Evolutionary conservation across 2,113 vertebrate species (phyloP), one percentile per base, ranked within the genome.

Genomic region (Pitta sordida): DNA sequence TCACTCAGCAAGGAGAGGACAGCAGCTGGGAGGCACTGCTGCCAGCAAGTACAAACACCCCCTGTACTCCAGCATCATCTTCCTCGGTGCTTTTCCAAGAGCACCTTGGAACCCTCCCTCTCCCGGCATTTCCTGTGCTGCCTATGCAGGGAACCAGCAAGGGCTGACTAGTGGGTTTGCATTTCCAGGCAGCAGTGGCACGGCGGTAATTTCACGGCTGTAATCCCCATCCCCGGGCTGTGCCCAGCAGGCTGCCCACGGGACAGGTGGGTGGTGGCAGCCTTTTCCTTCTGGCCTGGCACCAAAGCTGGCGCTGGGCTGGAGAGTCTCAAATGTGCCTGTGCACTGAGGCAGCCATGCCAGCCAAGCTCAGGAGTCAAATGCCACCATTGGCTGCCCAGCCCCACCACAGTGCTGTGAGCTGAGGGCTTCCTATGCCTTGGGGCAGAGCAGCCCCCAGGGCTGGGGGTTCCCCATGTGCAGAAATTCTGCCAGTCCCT

Each of bases 31-130:
- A 9, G 11, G 13, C 2, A 20, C 30, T 36, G 34, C 80, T 69
- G 59, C 62, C 84, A 82, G 41, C 60, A 63, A 32, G 29, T 37
- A n/a, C 75, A 27, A 5, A 36, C 6, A 11, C 8, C 11, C n/a
- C 4, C 0, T 6, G 2, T 8, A 24, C 24, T 67, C 0, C 0
- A 8, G 43, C 3, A 1, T 30, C 68, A 53, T 19, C 4, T 23
- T 73, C 29, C 53, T 78, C 29, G 1, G 11, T 1, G 41, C 30
- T 24, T 59, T 20, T 12, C 65, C 6, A 8, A 12, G 24, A 59
- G 21, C 2, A 0, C 13, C 1, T 3, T 8, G 2, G 39, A 77
- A 44, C 76, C 12, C 21, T 58, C 51, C 44, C 9, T 51, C 18
- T 34, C 48, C 17, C 46, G 13, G 39, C 0, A 0, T 15, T 32